Evolutionary conservation across 2,888 invertebrate genomes (phyloP).

Genomic region (Oxycera nigricornis): DNA sequence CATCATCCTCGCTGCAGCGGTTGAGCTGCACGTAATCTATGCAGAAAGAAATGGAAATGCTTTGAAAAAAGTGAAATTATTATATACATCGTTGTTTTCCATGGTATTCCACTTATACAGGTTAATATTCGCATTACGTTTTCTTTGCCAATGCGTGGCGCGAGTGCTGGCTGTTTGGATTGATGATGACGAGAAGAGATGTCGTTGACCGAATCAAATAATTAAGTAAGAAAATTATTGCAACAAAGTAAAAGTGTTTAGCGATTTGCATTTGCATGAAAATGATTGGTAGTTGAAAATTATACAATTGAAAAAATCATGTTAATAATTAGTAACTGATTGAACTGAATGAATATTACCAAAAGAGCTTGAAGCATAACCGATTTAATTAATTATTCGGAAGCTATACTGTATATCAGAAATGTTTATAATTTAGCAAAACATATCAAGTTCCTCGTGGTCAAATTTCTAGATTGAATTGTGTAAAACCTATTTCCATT

Average conservation of each 20-base stretch:
- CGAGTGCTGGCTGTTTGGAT: not conserved
- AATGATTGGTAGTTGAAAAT: no score
- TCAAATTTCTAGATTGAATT: no score
- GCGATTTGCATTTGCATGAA: not conserved
- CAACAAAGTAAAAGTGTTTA: not conserved
- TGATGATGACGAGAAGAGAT: not conserved
- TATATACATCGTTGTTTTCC: not conserved
- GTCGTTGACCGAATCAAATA: slow-evolving; percentile 9
- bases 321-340: no score
- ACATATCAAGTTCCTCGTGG: no score
- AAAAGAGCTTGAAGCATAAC: no score
- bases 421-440: no score
- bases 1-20: not conserved
- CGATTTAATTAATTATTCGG: no score
- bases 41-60: not conserved
- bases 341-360: no score
- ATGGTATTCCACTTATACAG: not conserved
- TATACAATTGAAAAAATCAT: no score
- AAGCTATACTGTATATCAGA: no score
- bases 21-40: not conserved
- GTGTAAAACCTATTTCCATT: no score
- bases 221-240: not conserved
- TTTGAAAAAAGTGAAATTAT: slow-evolving; percentile 2
- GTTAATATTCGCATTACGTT: not conserved
- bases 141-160: not conserved